phyloP scores from a whole-genome alignment of 2,797 vertebrate genomes.

The Okamejei kenojei region DNA sequence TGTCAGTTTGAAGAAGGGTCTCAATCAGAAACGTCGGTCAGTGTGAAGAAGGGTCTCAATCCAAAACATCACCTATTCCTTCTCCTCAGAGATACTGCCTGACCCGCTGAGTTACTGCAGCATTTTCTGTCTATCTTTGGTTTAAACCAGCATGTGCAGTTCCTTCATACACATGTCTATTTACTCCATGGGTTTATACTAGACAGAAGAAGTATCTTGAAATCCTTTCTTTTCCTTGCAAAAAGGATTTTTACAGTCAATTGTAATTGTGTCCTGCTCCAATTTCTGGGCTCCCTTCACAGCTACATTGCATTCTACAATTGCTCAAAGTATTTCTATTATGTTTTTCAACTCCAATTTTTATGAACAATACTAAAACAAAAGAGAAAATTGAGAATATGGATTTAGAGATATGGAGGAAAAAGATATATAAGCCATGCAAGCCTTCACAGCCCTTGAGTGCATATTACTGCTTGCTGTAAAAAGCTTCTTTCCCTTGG shows the following conservation, averaged over 20 bases:
- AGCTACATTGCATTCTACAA: not conserved
- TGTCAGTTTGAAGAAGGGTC: too few relatives aligned
- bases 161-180: too few relatives aligned
- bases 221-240: not conserved
- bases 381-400: not conserved
- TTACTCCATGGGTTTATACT: too few relatives aligned
- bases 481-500: slow-evolving; percentile 44
- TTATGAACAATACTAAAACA: not conserved
- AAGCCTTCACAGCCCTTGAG: slow-evolving; percentile 24
- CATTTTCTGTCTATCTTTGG: too few relatives aligned
- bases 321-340: not conserved
- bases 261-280: too few relatives aligned
- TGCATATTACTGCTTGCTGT: slow-evolving; percentile 40
- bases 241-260: not conserved
- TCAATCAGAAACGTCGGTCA: too few relatives aligned
- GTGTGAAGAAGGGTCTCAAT: too few relatives aligned
- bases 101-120: too few relatives aligned
- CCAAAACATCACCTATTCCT: too few relatives aligned
- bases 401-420: not conserved
- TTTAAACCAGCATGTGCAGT: too few relatives aligned
- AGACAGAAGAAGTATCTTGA: not conserved
- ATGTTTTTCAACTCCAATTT: not conserved
- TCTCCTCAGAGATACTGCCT: too few relatives aligned
- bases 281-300: not conserved
- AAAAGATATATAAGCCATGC: slow-evolving; percentile 3